These are phyloP conservation scores for Adelognathus sp. DNA, from an alignment of 2,888 invertebrate genomes.

Conservation along the genomic window DNA sequence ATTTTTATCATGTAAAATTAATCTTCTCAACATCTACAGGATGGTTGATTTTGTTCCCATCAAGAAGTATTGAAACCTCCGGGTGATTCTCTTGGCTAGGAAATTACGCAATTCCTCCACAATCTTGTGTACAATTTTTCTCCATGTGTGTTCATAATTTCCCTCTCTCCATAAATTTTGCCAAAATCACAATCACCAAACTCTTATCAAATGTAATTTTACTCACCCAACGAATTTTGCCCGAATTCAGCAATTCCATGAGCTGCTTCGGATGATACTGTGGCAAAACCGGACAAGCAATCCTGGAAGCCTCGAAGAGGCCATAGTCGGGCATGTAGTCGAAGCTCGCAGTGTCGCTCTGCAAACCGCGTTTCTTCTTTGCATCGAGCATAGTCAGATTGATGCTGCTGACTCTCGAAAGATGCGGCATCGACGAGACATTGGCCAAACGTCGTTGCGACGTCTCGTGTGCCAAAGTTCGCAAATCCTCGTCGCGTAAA, in stretches of 20 bases:
- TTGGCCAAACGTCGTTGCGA: constrained; percentile 87
- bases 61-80: no score
- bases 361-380: constrained; percentile 84
- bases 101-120: no score
- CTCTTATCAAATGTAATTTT: no score
- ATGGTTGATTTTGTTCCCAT: no score
- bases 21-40: no score
- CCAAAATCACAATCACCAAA: no score
- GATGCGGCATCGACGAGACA: constrained; percentile 90
- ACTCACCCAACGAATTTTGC: constrained; percentile 98
- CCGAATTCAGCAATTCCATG: constrained; percentile 98
- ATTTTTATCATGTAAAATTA: no score
- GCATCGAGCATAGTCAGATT: constrained; percentile 91
- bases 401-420: constrained; percentile 92
- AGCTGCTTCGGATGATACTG: constrained; percentile 99
- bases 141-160: no score
- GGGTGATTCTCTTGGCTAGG: no score
- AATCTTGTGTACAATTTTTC: no score
- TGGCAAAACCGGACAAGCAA: constrained; percentile 98
- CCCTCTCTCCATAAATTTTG: no score
- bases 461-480: constrained; percentile 86
- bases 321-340: constrained; percentile 97
- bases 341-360: constrained; percentile 80
- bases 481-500: constrained; percentile 87
- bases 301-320: constrained; percentile 97